Conservation (phyloP, 2,113 vertebrate genomes). For the Grammomys dolichurus region DNA sequence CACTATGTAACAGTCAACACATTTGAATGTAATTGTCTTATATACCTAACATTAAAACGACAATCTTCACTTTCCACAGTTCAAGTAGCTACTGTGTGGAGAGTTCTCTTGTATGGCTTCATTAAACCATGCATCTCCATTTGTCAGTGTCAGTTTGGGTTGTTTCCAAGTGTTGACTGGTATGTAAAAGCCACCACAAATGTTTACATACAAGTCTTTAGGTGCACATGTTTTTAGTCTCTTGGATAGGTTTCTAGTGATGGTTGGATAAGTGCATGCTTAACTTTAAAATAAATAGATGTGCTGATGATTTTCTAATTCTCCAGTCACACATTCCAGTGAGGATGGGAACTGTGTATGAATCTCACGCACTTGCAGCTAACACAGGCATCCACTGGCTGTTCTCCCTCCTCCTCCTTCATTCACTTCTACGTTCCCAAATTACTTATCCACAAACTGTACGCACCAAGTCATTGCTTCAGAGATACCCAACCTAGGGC, state of each 20-base stretch:
- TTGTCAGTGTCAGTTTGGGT: background rate
- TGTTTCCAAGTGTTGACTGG: background rate
- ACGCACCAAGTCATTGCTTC: background rate
- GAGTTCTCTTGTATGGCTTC: background rate
- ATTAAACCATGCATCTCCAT: background rate
- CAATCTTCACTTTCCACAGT: background rate
- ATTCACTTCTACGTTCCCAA: constrained; percentile 34
- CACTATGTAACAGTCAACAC: background rate
- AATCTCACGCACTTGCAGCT: background rate
- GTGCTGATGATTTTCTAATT: background rate
- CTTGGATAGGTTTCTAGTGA: background rate
- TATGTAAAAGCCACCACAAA: background rate
- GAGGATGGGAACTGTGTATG: too few relatives aligned
- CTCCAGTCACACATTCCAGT: background rate
- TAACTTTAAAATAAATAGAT: constrained; percentile 4
- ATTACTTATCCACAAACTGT: background rate
- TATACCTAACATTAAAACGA: background rate
- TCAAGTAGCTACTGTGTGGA: background rate
- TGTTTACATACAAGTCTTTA: background rate
- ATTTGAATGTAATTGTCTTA: background rate
- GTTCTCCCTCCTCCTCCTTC: background rate
- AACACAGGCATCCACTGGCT: background rate
- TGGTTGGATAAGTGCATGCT: background rate
- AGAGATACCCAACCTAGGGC: background rate
- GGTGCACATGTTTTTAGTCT: background rate